Base-by-base conservation (phyloP, 2,113 vertebrate species). In the Jaculus jaculus region DNA sequence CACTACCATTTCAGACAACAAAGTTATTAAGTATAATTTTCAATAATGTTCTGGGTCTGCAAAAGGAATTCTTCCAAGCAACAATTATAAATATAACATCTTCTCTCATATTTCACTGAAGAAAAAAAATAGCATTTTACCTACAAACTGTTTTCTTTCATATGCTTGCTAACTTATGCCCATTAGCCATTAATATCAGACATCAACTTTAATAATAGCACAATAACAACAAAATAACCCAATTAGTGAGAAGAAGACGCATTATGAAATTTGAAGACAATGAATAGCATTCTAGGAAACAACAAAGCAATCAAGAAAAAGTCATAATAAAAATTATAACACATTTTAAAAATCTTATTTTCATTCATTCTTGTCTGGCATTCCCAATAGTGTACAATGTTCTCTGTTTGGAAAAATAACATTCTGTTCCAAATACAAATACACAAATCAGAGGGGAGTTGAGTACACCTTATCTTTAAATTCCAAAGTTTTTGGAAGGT, bases 361-460 rank as follows among this genome's bases (percentile, higher is more conserved):
- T 82, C 61, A 17, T 15, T 30, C 5, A 32, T 24, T 42, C 61
- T 63, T 81, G 21, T 39, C 16, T 16, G 2, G 47, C 24, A 66
- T 16, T n/a, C 9, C 65, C 26, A 16, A 42, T 63, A 1, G 0
- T 39, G 13, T 8, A 65, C 24, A 30, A 0, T 1, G 15, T 2
- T 65, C 60, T 65, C 42, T 24, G 13, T 39, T 24, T 63, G 60
- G 34, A 81, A 30, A 3, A 12, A 6, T 0, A 47, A 20, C 28
- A 51, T 6, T 21, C 18, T 13, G 0, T n/a, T 84, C 7, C 15
- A 71, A 69, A 71, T 84, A 54, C 13, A 34, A 7, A 51, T 21
- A 20, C 1, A 32, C 42, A 54, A 71, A 71, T 69, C 18, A 84
- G 3, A 51, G 42, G 42, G 21, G 7, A 54, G 12, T 7, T 26